Percentiles rank a stretch among this genome's conserved stretches.
phyloP scores from a whole-genome alignment of 2,888 invertebrate species.

The Enchytraeus crypticus region DNA sequence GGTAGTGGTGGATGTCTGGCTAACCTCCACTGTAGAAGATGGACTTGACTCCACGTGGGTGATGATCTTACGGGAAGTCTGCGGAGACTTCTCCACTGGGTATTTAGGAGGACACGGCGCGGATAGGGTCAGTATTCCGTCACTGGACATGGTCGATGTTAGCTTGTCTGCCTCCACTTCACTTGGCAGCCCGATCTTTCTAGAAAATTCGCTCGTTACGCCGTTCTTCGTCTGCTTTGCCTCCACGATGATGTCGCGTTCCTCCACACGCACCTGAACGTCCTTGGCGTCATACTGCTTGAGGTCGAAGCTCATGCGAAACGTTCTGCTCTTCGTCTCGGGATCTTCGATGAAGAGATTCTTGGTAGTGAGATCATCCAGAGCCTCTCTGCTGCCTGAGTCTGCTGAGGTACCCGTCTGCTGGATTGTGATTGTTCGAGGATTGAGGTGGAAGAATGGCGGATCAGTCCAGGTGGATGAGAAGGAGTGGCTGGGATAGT shows the following conservation, averaged over 20 bases:
- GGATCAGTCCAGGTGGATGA: no score
- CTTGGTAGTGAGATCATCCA: slow-evolving; percentile 14
- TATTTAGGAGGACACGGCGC: slow-evolving; percentile 23
- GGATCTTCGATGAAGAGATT: slow-evolving; percentile 20
- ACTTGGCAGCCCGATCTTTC: slow-evolving; percentile 16
- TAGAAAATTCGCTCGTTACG: slow-evolving; percentile 17
- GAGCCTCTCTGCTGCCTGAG: slow-evolving; percentile 13
- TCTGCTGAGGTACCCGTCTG: background rate
- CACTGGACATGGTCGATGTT: slow-evolving; percentile 18
- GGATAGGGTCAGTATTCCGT: slow-evolving; percentile 20
- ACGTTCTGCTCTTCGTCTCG: slow-evolving; percentile 14
- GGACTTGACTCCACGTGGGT: no score
- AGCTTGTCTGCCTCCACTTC: slow-evolving; percentile 23
- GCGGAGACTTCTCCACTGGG: background rate
- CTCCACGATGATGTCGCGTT: slow-evolving; percentile 15
- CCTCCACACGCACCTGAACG: slow-evolving; percentile 16
- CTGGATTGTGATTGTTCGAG: background rate
- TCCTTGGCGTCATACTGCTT: slow-evolving; percentile 20
- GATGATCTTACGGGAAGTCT: no score
- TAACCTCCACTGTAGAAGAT: no score
- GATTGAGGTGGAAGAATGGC: slow-evolving; percentile 18
- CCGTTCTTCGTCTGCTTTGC: no score
- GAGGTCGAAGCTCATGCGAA: slow-evolving; percentile 25
- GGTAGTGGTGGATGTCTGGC: no score
- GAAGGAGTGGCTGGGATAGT: no score